A percentile compares a stretch with the other conserved stretches of the same genome.
Evolutionary conservation across 2,113 vertebrate species (phyloP).

Genomic region (Platichthys flesus): DNA sequence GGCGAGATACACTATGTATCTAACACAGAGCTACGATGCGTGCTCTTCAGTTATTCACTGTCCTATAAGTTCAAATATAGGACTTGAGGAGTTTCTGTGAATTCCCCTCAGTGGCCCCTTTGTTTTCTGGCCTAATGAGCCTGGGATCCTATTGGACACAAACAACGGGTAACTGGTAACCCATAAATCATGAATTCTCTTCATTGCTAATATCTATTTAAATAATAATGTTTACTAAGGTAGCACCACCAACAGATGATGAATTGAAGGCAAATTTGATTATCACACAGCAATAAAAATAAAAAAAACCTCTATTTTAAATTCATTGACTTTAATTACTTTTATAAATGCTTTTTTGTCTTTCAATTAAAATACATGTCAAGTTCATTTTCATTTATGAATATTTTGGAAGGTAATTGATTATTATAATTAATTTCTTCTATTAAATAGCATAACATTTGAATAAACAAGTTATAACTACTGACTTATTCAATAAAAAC

Average conservation of each 20-base stretch:
- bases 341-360: too few relatives aligned
- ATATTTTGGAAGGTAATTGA: neutral
- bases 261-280: too few relatives aligned
- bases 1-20: constrained; percentile 34
- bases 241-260: too few relatives aligned
- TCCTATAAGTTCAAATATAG: neutral
- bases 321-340: too few relatives aligned
- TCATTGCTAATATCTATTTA: too few relatives aligned
- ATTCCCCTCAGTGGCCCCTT: neutral
- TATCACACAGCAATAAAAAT: too few relatives aligned
- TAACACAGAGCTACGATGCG: constrained; percentile 5
- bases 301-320: too few relatives aligned
- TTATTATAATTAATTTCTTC: neutral
- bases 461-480: too few relatives aligned
- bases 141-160: neutral
- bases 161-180: neutral
- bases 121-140: neutral
- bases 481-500: too few relatives aligned
- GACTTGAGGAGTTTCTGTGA: neutral
- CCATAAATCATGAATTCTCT: neutral
- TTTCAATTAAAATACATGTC: too few relatives aligned
- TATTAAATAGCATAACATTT: neutral
- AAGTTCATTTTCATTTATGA: neutral
- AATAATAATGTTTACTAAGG: neutral
- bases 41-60: constrained; percentile 22